phyloP scores from a whole-genome alignment of 1,140 invertebrate genomes.

The Hypothenemus hampei region DNA sequence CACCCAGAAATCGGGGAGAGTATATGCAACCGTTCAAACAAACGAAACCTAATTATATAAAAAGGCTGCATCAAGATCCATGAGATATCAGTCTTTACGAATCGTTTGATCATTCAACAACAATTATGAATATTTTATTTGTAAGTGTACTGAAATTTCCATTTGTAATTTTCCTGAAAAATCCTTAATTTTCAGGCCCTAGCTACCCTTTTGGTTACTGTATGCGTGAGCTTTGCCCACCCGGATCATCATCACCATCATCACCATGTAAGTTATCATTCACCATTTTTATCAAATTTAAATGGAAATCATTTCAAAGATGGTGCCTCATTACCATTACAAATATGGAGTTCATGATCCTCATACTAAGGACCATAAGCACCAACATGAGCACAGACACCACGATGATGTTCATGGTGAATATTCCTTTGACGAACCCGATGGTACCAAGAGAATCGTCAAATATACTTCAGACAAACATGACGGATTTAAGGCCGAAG shows the following conservation, averaged over 20 bases:
- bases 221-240: not conserved
- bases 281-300: not conserved
- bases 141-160: not conserved
- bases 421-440: constrained; percentile 46
- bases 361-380: constrained; percentile 48
- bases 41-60: no score
- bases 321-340: constrained; percentile 44
- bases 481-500: constrained; percentile 41
- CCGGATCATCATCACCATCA: constrained; percentile 7
- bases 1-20: no score
- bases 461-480: constrained; percentile 46
- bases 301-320: constrained; percentile 1
- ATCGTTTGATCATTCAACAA: not conserved
- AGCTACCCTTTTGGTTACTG: not conserved
- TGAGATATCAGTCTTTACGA: not conserved
- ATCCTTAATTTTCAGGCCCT: not conserved
- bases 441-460: constrained; percentile 47
- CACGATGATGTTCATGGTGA: constrained; percentile 47
- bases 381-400: constrained; percentile 47
- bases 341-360: constrained; percentile 48
- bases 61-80: no score
- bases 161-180: not conserved
- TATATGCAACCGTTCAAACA: no score
- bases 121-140: constrained; percentile 1
- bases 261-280: constrained; percentile 16